Evolutionary conservation across 1,140 invertebrate genomes (phyloP).

Genomic region (Oncopeltus fasciatus): DNA sequence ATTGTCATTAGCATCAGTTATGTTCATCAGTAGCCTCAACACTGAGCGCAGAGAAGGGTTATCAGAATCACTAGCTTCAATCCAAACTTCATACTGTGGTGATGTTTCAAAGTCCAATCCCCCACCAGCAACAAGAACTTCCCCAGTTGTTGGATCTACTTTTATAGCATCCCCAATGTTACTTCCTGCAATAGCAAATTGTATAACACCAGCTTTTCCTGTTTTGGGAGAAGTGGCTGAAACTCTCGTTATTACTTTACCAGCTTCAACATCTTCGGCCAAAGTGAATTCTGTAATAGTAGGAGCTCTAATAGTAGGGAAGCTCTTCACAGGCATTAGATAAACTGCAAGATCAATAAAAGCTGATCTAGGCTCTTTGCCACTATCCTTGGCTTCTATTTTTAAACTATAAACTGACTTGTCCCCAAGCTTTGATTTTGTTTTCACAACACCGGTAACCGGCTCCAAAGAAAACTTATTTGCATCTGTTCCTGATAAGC

Average conservation of each 20-base stretch:
- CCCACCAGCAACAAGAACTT: slow-evolving; percentile 55
- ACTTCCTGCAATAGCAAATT: slow-evolving; percentile 78
- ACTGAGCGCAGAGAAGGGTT: slow-evolving; percentile 61
- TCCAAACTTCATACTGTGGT: slow-evolving; percentile 76
- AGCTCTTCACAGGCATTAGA: slow-evolving; percentile 51
- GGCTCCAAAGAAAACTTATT: slow-evolving; percentile 59
- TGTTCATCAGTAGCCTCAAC: slow-evolving; percentile 61
- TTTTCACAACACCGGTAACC: slow-evolving; percentile 69
- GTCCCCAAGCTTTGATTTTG: slow-evolving; percentile 36
- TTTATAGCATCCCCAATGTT: slow-evolving; percentile 72
- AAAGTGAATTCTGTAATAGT: slow-evolving; percentile 56
- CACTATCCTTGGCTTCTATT: slow-evolving; percentile 56
- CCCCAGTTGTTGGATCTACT: slow-evolving; percentile 63
- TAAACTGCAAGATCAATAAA: slow-evolving; percentile 52
- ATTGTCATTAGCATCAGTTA: slow-evolving; percentile 87
- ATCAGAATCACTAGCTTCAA: slow-evolving; percentile 77
- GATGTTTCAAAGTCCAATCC: slow-evolving; percentile 80
- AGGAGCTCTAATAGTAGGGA: slow-evolving; percentile 55
- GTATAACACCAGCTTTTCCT: slow-evolving; percentile 46
- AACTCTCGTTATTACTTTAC: slow-evolving; percentile 53
- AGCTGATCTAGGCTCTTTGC: slow-evolving; percentile 43
- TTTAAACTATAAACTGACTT: slow-evolving; percentile 51
- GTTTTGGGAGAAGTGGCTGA: slow-evolving; percentile 58
- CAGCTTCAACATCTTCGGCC: slow-evolving; percentile 60
- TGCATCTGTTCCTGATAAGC: slow-evolving; percentile 58